A percentile compares a stretch with the other conserved stretches of the same genome.
phyloP scores from a whole-genome alignment of 2,113 vertebrate species.

The Phodopus roborovskii region DNA sequence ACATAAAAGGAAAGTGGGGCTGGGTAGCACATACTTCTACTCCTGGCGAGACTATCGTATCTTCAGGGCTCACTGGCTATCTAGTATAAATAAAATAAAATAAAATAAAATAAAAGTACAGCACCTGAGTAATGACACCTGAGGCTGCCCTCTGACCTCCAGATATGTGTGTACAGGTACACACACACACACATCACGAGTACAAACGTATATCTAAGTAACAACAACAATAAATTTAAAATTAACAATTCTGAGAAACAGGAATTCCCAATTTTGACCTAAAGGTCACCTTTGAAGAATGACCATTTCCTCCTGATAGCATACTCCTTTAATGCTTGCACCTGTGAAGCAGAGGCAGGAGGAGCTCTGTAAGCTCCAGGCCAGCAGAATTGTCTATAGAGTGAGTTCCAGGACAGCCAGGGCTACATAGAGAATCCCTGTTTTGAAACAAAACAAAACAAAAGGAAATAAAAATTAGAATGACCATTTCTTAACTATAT shows the following conservation, averaged over 20 bases:
- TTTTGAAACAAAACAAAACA: too few relatives aligned
- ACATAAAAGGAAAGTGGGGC: background rate
- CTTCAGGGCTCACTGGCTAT: background rate
- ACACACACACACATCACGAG: background rate
- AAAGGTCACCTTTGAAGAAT: conserved; percentile 6
- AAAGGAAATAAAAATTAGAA: background rate
- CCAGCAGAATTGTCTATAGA: too few relatives aligned
- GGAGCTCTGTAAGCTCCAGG: too few relatives aligned
- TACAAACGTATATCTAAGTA: background rate
- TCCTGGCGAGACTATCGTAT: background rate
- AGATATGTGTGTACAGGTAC: background rate
- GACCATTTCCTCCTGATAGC: background rate
- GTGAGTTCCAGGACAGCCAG: too few relatives aligned
- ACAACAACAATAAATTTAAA: background rate
- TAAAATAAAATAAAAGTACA: background rate
- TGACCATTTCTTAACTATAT: background rate
- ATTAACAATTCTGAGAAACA: conserved; percentile 32
- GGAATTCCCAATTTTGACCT: conserved; percentile 16
- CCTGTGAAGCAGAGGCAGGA: too few relatives aligned
- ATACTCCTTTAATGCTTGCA: too few relatives aligned
- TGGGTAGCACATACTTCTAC: background rate
- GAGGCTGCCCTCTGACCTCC: background rate
- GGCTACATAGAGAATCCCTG: too few relatives aligned
- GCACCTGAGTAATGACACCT: background rate
- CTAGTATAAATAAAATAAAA: too few relatives aligned